Conservation (phyloP, 2,888 invertebrate species). For the Diarsia rubi region DNA sequence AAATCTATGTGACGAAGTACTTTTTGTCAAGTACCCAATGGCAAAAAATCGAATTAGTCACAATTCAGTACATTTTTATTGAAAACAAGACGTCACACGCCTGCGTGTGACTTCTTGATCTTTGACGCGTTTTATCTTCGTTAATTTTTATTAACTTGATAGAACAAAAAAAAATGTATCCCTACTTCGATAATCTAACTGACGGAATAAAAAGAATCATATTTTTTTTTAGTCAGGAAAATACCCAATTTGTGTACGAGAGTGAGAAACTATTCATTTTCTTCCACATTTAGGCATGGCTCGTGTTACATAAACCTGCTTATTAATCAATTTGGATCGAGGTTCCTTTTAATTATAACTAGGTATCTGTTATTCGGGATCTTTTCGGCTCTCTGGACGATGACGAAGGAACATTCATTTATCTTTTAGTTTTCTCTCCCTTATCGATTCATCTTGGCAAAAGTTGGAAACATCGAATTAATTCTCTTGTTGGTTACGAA, state of each 20-base stretch:
- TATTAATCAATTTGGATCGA: slow-evolving; percentile 56
- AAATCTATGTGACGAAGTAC: too few relatives aligned
- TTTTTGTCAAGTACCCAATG: too few relatives aligned
- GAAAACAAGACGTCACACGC: too few relatives aligned
- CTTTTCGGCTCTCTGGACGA: slow-evolving; percentile 49
- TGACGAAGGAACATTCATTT: slow-evolving; percentile 61
- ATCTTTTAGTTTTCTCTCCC: slow-evolving; percentile 56
- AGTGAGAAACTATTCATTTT: not conserved
- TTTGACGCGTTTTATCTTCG: too few relatives aligned
- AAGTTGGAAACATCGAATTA: slow-evolving; percentile 49
- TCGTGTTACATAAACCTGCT: slow-evolving; percentile 37
- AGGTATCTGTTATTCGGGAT: slow-evolving; percentile 56
- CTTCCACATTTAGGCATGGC: slow-evolving; percentile 23
- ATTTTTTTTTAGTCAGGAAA: too few relatives aligned
- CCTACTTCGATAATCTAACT: too few relatives aligned
- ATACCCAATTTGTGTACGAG: not conserved
- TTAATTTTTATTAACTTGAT: too few relatives aligned
- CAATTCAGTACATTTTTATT: too few relatives aligned
- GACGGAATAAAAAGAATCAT: too few relatives aligned
- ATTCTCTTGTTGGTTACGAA: slow-evolving; percentile 16
- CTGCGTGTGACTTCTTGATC: too few relatives aligned
- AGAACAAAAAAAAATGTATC: too few relatives aligned
- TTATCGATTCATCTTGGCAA: slow-evolving; percentile 44
- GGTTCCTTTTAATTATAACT: slow-evolving; percentile 59
- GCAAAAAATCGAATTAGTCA: too few relatives aligned